Evolutionary conservation across 2,113 vertebrate genomes (phyloP), one percentile per base, ranked within the genome.

Genomic region (Perca schrenkii): DNA sequence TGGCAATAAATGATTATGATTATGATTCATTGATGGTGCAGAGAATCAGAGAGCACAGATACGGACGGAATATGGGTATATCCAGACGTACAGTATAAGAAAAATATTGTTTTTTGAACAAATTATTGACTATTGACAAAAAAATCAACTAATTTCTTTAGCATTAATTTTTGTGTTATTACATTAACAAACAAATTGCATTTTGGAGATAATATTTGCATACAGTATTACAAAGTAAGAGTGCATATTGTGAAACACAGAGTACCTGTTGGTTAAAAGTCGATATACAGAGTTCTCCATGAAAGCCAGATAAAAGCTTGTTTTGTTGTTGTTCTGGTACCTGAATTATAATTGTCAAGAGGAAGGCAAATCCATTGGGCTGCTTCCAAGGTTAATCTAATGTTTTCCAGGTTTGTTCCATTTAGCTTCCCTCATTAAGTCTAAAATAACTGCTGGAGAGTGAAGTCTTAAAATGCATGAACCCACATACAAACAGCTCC

Each of bases 381-480:
- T 22, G 34, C 22, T 62, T 65, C 50, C 69, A 4, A 77, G 70
- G 61, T 64, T 58, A 61, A 80, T 77, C 57, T 14, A 67, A 25
- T 65, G 43, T 68, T 80, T 13, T 65, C 70, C 15, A 53, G 49
- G 60, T 53, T 22, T 47, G 40, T 28, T 75, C 5, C 22, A 21
- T 68, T 22, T 10, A 65, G 40, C 79, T 87, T 77, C 61, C 56
- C 49, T 58, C 56, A n/a, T 74, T 57, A 56, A 49, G 16, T 69
- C 43, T 60, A 17, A 84, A 84, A 75, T 57, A 87, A 60, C 54
- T 66, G 67, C 21, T 50, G 60, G 4, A 21, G 62, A 60, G 62
- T 57, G 61, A 87, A 22, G 73, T 73, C 77, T 83, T 58, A 73
- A 56, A 69, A 82, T 70, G 31, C 53, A 36, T n/a, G 31, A 65